Evolutionary conservation across 2,797 vertebrate genomes (phyloP), one percentile per base, ranked within the genome.

Genomic region (Hirundo rustica): DNA sequence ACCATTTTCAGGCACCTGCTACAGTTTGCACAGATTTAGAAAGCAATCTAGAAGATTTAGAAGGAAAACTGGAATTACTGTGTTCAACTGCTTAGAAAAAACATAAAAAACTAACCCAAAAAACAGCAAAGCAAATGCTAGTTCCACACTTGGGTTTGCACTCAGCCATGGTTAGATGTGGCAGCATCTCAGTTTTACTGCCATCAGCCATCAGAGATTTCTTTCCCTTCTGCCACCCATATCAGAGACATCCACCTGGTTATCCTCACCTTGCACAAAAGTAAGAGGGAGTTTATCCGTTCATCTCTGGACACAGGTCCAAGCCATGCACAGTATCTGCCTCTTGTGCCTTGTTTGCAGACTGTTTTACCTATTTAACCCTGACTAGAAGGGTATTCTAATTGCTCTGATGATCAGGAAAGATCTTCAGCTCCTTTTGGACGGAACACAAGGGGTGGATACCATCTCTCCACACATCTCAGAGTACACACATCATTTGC

Each of bases 81-180:
- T 3, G 9, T 34, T 66, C 27, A 70, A 15, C 4, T 55, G 16
- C 36, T 86, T 68, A n/a, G 42, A 72, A 55, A 61, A 47, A 50
- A 4, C 1, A n/a, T 4, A 15, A 32, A 34, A 73, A 53, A 6
- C 2, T 1, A 32, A 15, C 5, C 5, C 15, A 15, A 32, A 54
- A 84, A 48, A 1, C 9, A 54, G 10, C 8, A 36, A 42, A 85
- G 14, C 2, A 5, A 64, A 71, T 20, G 10, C 3, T 38, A 21
- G 4, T 42, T 74, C 38, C 34, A 55, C 18, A 7, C 21, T 8
- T 22, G 23, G 3, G 4, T 87, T 86, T 78, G 27, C n/a, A 29
- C 4, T 66, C n/a, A 53, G 16, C 8, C 8, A 3, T 30, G 38
- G 16, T 47, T 61, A 50, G 61, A 65, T 34, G 25, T 22, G 20